These are phyloP conservation scores for Sebastes jordani DNA, from an alignment of 2,797 vertebrate genomes.

Conservation along the genomic window DNA sequence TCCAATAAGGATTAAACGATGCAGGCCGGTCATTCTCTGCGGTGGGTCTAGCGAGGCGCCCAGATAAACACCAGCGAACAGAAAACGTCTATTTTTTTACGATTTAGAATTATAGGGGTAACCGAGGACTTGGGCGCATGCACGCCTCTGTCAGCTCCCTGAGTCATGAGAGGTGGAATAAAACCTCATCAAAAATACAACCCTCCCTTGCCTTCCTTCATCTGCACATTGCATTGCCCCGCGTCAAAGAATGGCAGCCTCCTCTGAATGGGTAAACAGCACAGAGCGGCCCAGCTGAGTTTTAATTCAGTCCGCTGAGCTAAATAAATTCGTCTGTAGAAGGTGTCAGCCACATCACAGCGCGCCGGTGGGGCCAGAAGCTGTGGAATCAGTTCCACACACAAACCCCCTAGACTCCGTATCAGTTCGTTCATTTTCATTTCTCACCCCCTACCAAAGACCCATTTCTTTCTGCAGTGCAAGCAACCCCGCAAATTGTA, in stretches of 20 bases:
- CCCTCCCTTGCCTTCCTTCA: not conserved
- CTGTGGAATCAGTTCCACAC: constrained; percentile 42
- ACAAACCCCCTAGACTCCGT: constrained; percentile 32
- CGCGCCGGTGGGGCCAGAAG: constrained; percentile 1
- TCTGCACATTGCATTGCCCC: constrained; percentile 17
- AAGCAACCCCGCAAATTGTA: constrained; percentile 66
- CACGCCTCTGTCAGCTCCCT: not conserved
- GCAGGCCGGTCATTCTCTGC: constrained; percentile 1
- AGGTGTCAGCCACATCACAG: constrained; percentile 43
- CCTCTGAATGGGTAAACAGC: constrained; percentile 47
- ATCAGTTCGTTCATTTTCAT: constrained; percentile 57
- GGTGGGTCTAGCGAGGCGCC: not conserved
- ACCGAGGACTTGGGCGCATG: not conserved
- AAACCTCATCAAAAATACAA: constrained; percentile 26
- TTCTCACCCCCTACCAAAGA: constrained; percentile 40
- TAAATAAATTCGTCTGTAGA: constrained; percentile 57
- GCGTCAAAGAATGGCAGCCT: constrained; percentile 9
- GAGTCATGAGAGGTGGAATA: constrained; percentile 10
- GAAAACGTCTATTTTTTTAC: constrained; percentile 20
- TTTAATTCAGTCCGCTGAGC: constrained; percentile 54
- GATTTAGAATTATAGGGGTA: constrained; percentile 22
- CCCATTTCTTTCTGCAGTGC: constrained; percentile 66
- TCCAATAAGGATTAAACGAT: constrained; percentile 40
- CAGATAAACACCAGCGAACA: constrained; percentile 19
- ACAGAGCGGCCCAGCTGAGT: constrained; percentile 19